Conservation (phyloP, 2,113 vertebrate species). For the Miniopterus natalensis region DNA sequence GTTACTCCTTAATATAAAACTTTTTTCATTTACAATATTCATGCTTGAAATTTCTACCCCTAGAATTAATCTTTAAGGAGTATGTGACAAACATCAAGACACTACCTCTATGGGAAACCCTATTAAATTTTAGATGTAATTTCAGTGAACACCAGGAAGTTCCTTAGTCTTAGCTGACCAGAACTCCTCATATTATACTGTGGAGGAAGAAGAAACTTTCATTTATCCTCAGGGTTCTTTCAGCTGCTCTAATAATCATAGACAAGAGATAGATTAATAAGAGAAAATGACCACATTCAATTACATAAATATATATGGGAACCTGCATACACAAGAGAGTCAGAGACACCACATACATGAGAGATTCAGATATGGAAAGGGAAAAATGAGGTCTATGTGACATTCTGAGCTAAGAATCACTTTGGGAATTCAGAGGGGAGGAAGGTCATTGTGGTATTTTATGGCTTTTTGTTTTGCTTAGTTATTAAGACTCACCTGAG, state of each 20-base stretch:
- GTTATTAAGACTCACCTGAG: too few relatives aligned
- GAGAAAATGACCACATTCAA: neutral
- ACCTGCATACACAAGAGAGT: neutral
- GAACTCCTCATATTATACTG: neutral
- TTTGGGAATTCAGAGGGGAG: neutral
- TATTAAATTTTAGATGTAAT: neutral
- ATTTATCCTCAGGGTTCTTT: neutral
- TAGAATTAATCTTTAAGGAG: constrained; percentile 5
- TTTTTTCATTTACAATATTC: neutral
- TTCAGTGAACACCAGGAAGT: neutral
- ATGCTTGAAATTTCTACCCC: neutral
- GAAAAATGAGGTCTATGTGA: neutral
- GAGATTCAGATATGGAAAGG: neutral
- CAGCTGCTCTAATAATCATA: neutral
- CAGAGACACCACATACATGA: neutral
- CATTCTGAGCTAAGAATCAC: neutral
- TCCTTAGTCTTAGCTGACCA: neutral
- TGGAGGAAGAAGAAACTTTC: neutral
- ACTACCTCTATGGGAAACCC: neutral
- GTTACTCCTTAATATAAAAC: neutral
- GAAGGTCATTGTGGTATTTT: neutral
- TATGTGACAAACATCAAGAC: neutral
- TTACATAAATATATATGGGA: neutral
- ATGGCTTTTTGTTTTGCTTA: neutral
- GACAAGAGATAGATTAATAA: neutral